Conservation (phyloP, 1,140 invertebrate genomes). For the Drosophila gunungcola region DNA sequence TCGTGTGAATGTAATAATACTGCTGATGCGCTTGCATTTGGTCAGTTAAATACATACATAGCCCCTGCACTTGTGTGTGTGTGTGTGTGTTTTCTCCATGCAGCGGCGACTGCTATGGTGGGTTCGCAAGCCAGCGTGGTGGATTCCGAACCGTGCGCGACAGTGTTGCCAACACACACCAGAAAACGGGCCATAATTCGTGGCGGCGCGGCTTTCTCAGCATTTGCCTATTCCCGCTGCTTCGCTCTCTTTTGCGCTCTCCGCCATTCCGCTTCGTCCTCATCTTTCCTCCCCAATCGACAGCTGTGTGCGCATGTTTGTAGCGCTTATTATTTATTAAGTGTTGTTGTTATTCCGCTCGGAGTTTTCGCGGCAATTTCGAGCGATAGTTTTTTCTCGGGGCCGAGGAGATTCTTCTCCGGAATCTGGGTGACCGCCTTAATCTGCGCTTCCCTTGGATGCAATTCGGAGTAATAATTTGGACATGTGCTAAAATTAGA, state of each 20-base stretch:
- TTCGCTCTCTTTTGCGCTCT: conserved; percentile 21
- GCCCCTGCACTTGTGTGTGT: conserved; percentile 20
- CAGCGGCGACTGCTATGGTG: conserved; percentile 46
- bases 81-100: conserved; percentile 75
- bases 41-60: conserved; percentile 14
- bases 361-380: conserved; percentile 71
- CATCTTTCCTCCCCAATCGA: conserved; percentile 31
- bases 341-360: conserved; percentile 38
- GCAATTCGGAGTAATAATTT: conserved; percentile 20
- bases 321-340: conserved; percentile 75
- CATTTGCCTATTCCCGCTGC: conserved; percentile 30
- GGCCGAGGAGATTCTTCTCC: not conserved
- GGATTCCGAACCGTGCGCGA: conserved; percentile 22
- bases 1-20: conserved; percentile 6
- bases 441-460: conserved; percentile 17
- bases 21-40: conserved; percentile 26
- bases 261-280: conserved; percentile 23
- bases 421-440: not conserved
- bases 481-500: conserved; percentile 30
- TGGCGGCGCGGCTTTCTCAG: conserved; percentile 40
- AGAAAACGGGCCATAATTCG: conserved; percentile 35
- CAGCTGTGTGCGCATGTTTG: conserved; percentile 80
- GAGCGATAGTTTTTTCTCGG: conserved; percentile 9
- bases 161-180: conserved; percentile 75
- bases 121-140: conserved; percentile 40